Conservation (phyloP, 2,888 invertebrate species). For the Falcaria lacertinaria region DNA sequence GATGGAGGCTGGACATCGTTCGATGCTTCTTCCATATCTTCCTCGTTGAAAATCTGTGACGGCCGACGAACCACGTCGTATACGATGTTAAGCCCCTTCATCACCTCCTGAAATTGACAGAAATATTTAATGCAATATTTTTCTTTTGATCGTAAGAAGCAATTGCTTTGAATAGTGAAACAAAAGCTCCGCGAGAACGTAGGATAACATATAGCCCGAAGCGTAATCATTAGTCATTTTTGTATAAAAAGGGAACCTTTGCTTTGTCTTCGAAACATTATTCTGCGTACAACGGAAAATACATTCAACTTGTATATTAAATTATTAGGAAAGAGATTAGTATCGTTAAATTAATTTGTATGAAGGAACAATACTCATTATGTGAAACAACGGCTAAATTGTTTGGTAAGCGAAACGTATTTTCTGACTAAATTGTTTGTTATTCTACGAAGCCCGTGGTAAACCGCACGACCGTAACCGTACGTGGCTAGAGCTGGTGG, state of each 20-base stretch:
- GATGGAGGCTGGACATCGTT: constrained; percentile 36
- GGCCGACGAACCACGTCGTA: constrained; percentile 89
- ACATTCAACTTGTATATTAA: constrained; percentile 3
- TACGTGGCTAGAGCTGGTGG: constrained; percentile 1
- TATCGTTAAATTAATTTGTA: background rate
- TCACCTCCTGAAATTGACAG: constrained; percentile 82
- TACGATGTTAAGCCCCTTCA: constrained; percentile 90
- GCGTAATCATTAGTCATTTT: constrained; percentile 47
- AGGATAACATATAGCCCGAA: constrained; percentile 34
- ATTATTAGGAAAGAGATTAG: background rate
- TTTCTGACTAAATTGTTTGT: constrained; percentile 2
- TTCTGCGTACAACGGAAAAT: constrained; percentile 25
- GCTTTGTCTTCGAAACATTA: constrained; percentile 39
- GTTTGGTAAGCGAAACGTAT: background rate
- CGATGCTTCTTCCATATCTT: constrained; percentile 54
- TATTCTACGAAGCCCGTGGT: constrained; percentile 17
- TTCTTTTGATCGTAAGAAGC: constrained; percentile 21
- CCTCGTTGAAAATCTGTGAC: constrained; percentile 81
- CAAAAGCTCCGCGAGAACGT: constrained; percentile 26
- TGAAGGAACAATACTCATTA: no score
- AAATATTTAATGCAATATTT: constrained; percentile 3
- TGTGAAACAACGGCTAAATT: background rate
- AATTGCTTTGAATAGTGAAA: constrained; percentile 16
- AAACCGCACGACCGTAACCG: constrained; percentile 17
- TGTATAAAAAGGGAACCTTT: constrained; percentile 32